Conservation (phyloP, 2,888 invertebrate genomes). For the Hemaris fuciformis region DNA sequence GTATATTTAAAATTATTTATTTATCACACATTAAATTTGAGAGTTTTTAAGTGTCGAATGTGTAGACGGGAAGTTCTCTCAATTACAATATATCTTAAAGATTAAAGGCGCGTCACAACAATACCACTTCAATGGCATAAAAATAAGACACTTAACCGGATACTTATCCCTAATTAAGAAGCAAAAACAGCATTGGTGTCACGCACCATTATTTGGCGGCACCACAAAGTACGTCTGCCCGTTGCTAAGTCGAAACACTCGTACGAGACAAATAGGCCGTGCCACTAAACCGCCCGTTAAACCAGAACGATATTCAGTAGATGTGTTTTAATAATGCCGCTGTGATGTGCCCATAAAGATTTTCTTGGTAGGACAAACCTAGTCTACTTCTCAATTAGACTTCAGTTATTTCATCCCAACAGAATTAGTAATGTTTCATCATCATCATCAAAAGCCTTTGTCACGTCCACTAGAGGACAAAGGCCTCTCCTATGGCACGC, state of each 20-base stretch:
- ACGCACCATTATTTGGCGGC: conserved; percentile 61
- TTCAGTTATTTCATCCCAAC: too few relatives aligned
- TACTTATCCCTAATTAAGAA: conserved; percentile 77
- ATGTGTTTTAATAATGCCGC: conserved; percentile 44
- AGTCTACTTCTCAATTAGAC: too few relatives aligned
- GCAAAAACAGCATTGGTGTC: conserved; percentile 60
- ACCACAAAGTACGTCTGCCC: conserved; percentile 47
- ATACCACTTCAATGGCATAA: not conserved
- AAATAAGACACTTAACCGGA: conserved; percentile 49
- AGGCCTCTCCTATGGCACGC: too few relatives aligned
- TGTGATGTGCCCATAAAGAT: not conserved
- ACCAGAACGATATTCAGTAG: conserved; percentile 47
- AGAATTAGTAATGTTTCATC: too few relatives aligned
- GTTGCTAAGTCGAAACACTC: conserved; percentile 37
- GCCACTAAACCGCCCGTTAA: conserved; percentile 63
- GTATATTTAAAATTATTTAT: too few relatives aligned
- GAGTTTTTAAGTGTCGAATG: too few relatives aligned
- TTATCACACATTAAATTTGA: too few relatives aligned
- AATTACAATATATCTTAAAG: not conserved
- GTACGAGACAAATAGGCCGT: conserved; percentile 55
- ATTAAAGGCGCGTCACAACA: not conserved
- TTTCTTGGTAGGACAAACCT: not conserved
- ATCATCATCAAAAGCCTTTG: too few relatives aligned
- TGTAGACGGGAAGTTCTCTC: too few relatives aligned
- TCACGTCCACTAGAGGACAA: too few relatives aligned